Conservation (phyloP, 2,797 vertebrate genomes). For the Micropoecilia bifurca region DNA sequence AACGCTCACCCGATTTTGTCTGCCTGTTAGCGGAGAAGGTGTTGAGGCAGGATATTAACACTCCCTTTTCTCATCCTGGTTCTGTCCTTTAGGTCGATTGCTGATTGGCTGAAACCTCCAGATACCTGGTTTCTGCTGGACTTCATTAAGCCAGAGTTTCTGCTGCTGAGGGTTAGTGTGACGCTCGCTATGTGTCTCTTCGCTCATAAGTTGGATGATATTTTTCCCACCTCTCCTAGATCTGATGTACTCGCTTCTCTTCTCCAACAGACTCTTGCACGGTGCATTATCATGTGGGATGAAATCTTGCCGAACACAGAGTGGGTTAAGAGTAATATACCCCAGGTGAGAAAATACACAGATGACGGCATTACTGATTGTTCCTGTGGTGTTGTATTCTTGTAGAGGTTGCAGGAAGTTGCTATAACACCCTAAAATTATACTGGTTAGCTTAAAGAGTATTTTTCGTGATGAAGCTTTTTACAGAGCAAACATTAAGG, state of each 20-base stretch:
- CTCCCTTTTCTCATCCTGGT: conserved; percentile 54
- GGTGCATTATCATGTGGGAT: conserved; percentile 98
- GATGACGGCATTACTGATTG: neutral
- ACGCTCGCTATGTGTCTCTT: neutral
- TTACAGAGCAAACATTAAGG: neutral
- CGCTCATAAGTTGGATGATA: neutral
- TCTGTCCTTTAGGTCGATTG: conserved; percentile 88
- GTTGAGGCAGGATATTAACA: conserved; percentile 62
- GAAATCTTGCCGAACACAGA: conserved; percentile 94
- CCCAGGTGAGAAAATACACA: conserved; percentile 84
- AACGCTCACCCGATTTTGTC: conserved; percentile 18
- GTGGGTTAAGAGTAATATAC: conserved; percentile 97
- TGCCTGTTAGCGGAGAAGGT: conserved; percentile 40
- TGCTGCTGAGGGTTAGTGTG: conserved; percentile 90
- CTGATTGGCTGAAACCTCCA: conserved; percentile 96
- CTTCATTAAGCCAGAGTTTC: conserved; percentile 98
- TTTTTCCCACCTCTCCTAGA: conserved; percentile 30
- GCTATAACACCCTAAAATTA: neutral
- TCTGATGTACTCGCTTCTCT: conserved; percentile 10
- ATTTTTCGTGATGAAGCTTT: neutral
- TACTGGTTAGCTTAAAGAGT: neutral
- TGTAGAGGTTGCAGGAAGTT: neutral
- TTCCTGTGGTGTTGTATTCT: neutral
- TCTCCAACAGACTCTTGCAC: conserved; percentile 88
- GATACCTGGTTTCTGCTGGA: conserved; percentile 98